Evolutionary conservation across 2,113 vertebrate species (phyloP), one percentile per base, ranked within the genome.

Genomic region (Ginglymostoma cirratum): DNA sequence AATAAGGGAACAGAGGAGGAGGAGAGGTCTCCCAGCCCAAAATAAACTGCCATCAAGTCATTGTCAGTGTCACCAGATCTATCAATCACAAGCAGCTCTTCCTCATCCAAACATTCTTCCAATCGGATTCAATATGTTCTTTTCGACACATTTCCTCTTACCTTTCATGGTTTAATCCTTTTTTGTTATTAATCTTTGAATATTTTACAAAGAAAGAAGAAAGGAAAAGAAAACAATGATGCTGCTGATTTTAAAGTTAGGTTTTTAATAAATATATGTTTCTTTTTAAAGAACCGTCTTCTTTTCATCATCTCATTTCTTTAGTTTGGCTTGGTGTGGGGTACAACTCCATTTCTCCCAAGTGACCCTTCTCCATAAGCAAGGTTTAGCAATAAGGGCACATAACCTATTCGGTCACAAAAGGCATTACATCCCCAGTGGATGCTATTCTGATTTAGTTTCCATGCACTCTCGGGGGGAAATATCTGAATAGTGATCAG

Each of bases 1-100:
- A 95, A 95, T 95, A 95, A 95, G 94, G 94, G 94, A 95, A 69
- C 45, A 15, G 52, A 66, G 94, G 69, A 72, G 38, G 93, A 94
- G 42, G 94, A 72, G 42, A 95, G 94, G 15, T 23, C 89, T 38
- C 23, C 89, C 89, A 67, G 89, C 89, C 69, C 45, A 52, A 95
- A 95, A 95, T 95, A 95, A 95, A 48, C 67, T 52, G 42, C 69
- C 52, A n/a, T n/a, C 65, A 38, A 21, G 34, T 38, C 55, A 92
- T 38, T 52, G 34, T 55, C 55, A 92, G 21, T 55, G 34, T 55
- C 52, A 38, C 4, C 23, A 8, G 42, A 14, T 45, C 93, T 3
- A 10, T 94, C 93, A 95, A 48, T 95, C 93, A 95, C 67, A 95
- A 34, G n/a, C 48, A 69, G 38, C 93, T 48, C 42, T 95, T 21